Evolutionary conservation across 35 echinoderm and acorn worm species (phyloP).

Genomic region (Chiridota heheva): DNA sequence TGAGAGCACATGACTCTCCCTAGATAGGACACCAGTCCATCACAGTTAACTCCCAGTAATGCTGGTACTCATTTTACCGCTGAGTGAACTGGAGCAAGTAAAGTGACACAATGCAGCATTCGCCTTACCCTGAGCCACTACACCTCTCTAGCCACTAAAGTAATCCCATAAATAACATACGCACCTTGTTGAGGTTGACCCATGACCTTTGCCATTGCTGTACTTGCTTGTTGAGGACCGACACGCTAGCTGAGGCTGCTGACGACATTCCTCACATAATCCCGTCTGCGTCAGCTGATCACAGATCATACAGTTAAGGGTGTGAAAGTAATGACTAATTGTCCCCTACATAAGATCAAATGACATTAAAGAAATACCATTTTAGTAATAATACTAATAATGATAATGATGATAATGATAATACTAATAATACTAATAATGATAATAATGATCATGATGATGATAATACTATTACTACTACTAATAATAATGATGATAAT

Average conservation of each 20-base stretch:
- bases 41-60: not conserved
- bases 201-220: slow-evolving; percentile 58
- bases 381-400: no score
- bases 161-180: no score
- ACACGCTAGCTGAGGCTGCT: slow-evolving; percentile 60
- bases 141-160: no score
- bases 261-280: slow-evolving; percentile 68
- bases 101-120: not conserved
- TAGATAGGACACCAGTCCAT: not conserved
- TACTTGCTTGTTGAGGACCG: slow-evolving; percentile 55
- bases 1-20: not conserved
- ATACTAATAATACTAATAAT: no score
- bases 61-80: not conserved
- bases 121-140: not conserved
- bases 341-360: slow-evolving; percentile 59
- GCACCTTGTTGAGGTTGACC: slow-evolving; percentile 64
- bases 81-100: not conserved
- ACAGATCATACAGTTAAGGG: slow-evolving; percentile 84
- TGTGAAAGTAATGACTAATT: slow-evolving; percentile 92
- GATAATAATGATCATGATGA: no score
- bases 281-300: slow-evolving; percentile 78
- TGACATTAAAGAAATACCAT: slow-evolving; percentile 3
- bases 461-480: no score
- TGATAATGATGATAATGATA: no score
- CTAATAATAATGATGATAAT: no score